Percentiles rank a stretch among this genome's conserved stretches.
Conservation (phyloP, 2,888 invertebrate species). For the Saturnia japonica region DNA sequence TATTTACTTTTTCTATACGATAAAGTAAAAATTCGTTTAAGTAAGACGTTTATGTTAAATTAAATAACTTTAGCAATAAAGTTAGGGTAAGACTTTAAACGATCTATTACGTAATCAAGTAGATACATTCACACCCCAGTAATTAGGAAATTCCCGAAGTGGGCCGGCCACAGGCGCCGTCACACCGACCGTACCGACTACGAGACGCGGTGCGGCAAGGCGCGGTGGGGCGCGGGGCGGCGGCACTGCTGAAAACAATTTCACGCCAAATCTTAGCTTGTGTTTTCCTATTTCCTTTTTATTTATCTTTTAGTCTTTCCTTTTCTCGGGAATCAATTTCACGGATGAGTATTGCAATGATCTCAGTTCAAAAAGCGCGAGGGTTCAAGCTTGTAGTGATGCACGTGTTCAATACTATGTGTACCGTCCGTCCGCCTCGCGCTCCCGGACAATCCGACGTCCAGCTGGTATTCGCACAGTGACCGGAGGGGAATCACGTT, state of each 20-base stretch:
- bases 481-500: constrained; percentile 33
- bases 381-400: constrained; percentile 53
- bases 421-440: constrained; percentile 30
- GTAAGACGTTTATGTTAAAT: constrained; percentile 9
- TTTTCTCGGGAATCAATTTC: constrained; percentile 81
- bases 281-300: constrained; percentile 83
- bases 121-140: constrained; percentile 75
- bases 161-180: constrained; percentile 49
- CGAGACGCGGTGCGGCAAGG: constrained; percentile 40
- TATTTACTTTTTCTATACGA: background rate
- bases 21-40: background rate
- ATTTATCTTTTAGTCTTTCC: constrained; percentile 82
- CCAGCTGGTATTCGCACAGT: constrained; percentile 37
- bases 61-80: constrained; percentile 20
- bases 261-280: constrained; percentile 83
- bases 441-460: constrained; percentile 29
- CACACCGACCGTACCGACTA: constrained; percentile 42
- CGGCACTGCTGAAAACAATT: constrained; percentile 80
- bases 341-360: constrained; percentile 81
- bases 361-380: constrained; percentile 77
- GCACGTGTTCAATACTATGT: constrained; percentile 32
- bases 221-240: constrained; percentile 62
- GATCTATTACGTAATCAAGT: constrained; percentile 70
- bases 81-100: constrained; percentile 37
- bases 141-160: constrained; percentile 80